These are phyloP conservation scores for Antheraea pernyi DNA, from an alignment of 1,140 invertebrate species.

Conservation along the genomic window DNA sequence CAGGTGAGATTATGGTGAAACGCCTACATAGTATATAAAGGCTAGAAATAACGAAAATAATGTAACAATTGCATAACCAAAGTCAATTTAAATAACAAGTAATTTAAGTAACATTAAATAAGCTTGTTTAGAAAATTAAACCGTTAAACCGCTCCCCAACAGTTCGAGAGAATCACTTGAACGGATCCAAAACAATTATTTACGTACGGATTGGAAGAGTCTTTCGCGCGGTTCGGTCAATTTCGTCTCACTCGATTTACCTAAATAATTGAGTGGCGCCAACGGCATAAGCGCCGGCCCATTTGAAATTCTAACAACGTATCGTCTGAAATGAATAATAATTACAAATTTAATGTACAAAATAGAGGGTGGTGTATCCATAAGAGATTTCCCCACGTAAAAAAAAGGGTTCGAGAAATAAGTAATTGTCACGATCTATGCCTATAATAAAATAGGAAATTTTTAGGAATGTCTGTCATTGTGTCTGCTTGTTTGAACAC, in stretches of 20 bases:
- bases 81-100: background rate
- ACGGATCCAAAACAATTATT: background rate
- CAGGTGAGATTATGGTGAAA: too few relatives aligned
- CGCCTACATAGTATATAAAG: too few relatives aligned
- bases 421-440: too few relatives aligned
- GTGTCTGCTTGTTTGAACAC: too few relatives aligned
- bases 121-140: background rate
- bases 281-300: background rate
- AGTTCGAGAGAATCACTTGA: background rate
- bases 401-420: too few relatives aligned
- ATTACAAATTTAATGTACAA: background rate
- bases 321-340: background rate
- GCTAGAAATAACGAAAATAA: too few relatives aligned
- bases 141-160: background rate
- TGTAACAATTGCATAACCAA: background rate
- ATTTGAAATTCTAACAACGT: background rate
- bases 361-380: too few relatives aligned
- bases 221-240: background rate
- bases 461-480: too few relatives aligned
- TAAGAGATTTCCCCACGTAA: too few relatives aligned
- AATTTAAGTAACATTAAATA: background rate
- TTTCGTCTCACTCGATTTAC: background rate
- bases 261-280: constrained; percentile 10
- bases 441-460: too few relatives aligned
- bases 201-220: background rate